These are phyloP conservation scores for Amblyjoppa fuscipennis DNA, from an alignment of 2,888 invertebrate genomes.

Conservation along the genomic window DNA sequence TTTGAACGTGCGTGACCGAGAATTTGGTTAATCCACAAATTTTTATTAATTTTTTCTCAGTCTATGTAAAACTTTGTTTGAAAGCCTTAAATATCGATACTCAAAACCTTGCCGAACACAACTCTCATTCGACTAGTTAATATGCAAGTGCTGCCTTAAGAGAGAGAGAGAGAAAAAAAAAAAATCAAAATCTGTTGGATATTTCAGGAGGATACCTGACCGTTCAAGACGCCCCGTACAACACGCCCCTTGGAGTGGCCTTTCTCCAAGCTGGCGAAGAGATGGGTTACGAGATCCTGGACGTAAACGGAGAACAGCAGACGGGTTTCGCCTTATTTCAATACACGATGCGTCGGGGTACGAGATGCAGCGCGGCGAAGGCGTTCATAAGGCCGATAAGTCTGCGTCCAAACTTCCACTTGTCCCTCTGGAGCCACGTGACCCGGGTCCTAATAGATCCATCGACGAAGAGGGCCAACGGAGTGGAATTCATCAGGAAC, in stretches of 20 bases:
- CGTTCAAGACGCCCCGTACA: conserved; percentile 92
- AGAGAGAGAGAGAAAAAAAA: too few species aligned
- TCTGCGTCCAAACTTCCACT: conserved; percentile 92
- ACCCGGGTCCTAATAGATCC: conserved; percentile 92
- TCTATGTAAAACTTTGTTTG: too few species aligned
- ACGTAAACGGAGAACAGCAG: conserved; percentile 94
- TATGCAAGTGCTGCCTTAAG: too few species aligned
- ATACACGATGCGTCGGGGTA: conserved; percentile 94
- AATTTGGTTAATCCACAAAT: too few species aligned
- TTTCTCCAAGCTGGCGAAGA: conserved; percentile 96
- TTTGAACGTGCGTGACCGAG: too few species aligned
- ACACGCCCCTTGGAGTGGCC: conserved; percentile 93
- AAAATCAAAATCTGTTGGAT: not conserved
- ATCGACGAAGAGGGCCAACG: conserved; percentile 90
- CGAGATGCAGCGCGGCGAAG: conserved; percentile 94
- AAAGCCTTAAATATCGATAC: too few species aligned
- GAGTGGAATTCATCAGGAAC: conserved; percentile 92
- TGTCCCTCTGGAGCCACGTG: conserved; percentile 92
- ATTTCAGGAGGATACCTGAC: conserved; percentile 91
- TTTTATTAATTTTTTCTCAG: too few species aligned
- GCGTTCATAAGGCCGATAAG: conserved; percentile 93
- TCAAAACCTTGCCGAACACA: too few species aligned
- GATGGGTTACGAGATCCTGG: conserved; percentile 95
- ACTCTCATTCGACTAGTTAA: too few species aligned
- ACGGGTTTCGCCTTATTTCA: conserved; percentile 95